Evolutionary conservation across 2,113 vertebrate genomes (phyloP), one percentile per base, ranked within the genome.

Genomic region (Daubentonia madagascariensis): DNA sequence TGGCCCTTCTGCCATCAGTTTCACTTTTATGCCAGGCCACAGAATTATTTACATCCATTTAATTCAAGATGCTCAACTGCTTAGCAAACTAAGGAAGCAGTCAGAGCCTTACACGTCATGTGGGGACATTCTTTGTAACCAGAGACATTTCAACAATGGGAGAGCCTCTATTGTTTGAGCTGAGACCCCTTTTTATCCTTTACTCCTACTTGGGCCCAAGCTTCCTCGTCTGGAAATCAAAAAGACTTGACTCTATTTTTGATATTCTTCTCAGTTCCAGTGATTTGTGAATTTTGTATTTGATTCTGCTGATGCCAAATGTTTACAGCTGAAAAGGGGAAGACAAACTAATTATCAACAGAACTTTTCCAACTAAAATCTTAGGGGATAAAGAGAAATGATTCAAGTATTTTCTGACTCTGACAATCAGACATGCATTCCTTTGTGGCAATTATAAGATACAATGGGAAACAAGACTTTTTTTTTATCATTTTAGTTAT

Each of bases 341-440:
- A 73, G 75, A 25, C 35, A 89, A 85, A 92, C 59, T 96, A 97
- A 98, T 96, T 84, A 92, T 94, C 95, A 96, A 91, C 87, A 98
- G 86, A 96, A 96, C 18, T 79, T 96, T 50, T 40, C 79, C 54
- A 85, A 52, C 67, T 86, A 52, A 96, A 95, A 83, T 90, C 94
- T 92, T 88, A 54, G 43, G 87, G 65, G 75, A 54, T 96, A 61
- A 83, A 85, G 65, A 96, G 48, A 95, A 91, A 90, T 35, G 54
- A 90, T 88, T 94, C 92, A 72, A 78, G 68, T 94, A 65, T 95
- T 96, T 97, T 94, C 81, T 57, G 28, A 94, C 45, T 91, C 70
- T 61, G 76, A 78, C 50, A 70, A 95, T 90, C 92, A 95, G 94
- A 98, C 94, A 91, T 75, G 18, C 30, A 83, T 94, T 95, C 70